These are phyloP conservation scores for Gymnogyps californianus DNA, from an alignment of 2,113 vertebrate species.

Conservation along the genomic window DNA sequence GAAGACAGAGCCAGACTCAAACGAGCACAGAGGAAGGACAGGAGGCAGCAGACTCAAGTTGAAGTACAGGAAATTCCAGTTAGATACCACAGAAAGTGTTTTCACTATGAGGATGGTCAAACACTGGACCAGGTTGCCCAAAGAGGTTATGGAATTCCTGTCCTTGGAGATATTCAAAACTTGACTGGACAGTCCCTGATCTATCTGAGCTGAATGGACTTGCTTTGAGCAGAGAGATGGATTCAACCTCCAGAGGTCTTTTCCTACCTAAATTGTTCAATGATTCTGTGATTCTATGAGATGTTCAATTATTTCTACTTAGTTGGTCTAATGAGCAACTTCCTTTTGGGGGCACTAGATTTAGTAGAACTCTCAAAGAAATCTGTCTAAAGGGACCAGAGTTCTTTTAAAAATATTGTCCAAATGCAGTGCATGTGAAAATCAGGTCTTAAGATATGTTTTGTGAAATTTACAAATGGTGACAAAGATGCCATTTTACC, in stretches of 20 bases:
- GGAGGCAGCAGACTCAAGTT: not conserved
- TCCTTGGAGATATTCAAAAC: not conserved
- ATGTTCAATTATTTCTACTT: not conserved
- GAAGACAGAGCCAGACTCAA: not conserved
- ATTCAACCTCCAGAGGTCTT: not conserved
- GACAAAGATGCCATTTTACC: not conserved
- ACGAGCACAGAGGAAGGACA: not conserved
- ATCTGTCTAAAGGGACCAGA: not conserved
- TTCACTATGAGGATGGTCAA: not conserved
- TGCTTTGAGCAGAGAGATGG: not conserved
- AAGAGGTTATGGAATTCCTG: not conserved
- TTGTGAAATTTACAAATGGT: not conserved
- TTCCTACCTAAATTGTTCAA: not conserved
- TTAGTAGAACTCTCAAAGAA: not conserved
- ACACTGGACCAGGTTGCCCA: not conserved
- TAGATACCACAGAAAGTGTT: not conserved
- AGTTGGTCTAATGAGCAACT: not conserved
- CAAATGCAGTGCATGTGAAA: not conserved
- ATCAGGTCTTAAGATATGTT: not conserved
- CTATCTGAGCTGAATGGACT: not conserved
- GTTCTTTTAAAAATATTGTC: not conserved
- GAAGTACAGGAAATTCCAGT: not conserved
- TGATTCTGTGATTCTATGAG: not conserved
- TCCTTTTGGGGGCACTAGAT: not conserved
- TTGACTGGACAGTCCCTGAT: not conserved